Conservation (phyloP, 2,113 vertebrate species). For the Tachycineta bicolor region DNA sequence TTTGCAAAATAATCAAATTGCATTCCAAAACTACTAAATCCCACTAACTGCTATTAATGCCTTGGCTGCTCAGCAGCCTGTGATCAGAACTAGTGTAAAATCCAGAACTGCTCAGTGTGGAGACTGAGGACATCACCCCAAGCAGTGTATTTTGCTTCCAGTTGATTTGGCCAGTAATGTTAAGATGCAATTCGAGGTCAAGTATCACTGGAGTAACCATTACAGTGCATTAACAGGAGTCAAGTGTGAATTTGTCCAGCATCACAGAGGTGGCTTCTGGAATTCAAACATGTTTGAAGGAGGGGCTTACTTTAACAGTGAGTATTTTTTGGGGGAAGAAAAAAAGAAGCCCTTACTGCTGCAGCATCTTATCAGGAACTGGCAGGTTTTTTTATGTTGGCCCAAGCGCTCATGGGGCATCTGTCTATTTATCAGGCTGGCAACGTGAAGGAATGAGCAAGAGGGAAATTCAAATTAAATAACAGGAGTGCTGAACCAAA, state of each 20-base stretch:
- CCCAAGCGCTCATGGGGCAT: not conserved
- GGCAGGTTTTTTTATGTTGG: not conserved
- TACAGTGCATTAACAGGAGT: not conserved
- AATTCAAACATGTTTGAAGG: not conserved
- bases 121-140: not conserved
- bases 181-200: not conserved
- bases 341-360: not conserved
- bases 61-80: not conserved
- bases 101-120: not conserved
- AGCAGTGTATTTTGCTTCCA: not conserved
- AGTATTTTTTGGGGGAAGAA: accelerated
- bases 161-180: not conserved
- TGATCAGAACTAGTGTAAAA: not conserved
- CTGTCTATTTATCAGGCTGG: not conserved
- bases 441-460: not conserved
- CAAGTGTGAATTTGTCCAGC: not conserved
- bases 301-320: not conserved
- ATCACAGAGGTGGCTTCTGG: not conserved
- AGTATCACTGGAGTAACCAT: not conserved
- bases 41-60: not conserved
- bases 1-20: slow-evolving; percentile 42
- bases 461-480: slow-evolving; percentile 30
- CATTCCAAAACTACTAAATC: not conserved
- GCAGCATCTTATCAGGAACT: slow-evolving; percentile 7
- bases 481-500: not conserved